A percentile compares a stretch with the other conserved stretches of the same genome.
phyloP scores from a whole-genome alignment of 2,797 vertebrate genomes.

The Mastacembelus armatus region DNA sequence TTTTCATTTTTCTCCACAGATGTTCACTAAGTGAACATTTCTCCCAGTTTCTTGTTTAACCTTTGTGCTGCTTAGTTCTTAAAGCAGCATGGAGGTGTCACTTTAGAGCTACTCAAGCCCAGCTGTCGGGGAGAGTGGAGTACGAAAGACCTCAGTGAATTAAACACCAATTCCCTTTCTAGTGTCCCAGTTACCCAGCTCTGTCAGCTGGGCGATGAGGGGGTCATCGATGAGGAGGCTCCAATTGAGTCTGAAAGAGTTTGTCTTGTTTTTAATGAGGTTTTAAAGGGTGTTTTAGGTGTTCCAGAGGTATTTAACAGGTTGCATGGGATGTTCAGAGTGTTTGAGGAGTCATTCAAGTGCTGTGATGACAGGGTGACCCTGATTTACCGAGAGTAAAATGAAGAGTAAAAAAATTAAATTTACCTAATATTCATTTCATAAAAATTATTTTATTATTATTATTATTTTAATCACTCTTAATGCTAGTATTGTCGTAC shows the following conservation, averaged over 20 bases:
- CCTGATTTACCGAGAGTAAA: too few species aligned
- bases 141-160: slow-evolving; percentile 50
- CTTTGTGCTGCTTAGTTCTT: slow-evolving; percentile 54
- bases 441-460: too few species aligned
- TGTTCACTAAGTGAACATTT: slow-evolving; percentile 59
- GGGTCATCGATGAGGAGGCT: background rate
- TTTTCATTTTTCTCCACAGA: slow-evolving; percentile 28
- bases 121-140: slow-evolving; percentile 29
- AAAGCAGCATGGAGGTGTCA: slow-evolving; percentile 61
- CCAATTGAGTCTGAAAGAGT: too few species aligned
- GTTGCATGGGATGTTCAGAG: background rate
- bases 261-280: background rate
- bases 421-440: too few species aligned
- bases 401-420: too few species aligned
- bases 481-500: too few species aligned
- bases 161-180: slow-evolving; percentile 25
- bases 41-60: slow-evolving; percentile 60
- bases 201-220: too few species aligned
- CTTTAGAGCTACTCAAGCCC: slow-evolving; percentile 35
- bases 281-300: too few species aligned
- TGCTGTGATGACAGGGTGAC: background rate
- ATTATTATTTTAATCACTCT: too few species aligned
- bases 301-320: background rate
- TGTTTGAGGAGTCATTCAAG: background rate
- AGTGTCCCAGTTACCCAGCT: slow-evolving; percentile 18